Conservation (phyloP, 1,140 invertebrate species). For the Nylanderia fulva region DNA sequence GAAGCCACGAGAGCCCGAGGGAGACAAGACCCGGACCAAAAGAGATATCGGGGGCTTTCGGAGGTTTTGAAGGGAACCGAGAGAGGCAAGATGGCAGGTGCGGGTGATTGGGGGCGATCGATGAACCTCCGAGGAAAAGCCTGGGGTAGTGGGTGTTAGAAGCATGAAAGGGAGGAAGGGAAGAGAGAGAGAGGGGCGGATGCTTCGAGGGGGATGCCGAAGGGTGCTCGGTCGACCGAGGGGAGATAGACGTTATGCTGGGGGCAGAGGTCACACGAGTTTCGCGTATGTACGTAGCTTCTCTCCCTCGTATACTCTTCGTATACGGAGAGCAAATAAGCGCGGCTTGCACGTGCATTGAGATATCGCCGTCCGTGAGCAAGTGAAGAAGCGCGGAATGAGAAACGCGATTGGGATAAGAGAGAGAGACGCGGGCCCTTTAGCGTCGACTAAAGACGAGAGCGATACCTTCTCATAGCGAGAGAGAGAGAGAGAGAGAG, state of each 20-base stretch:
- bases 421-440: constrained; percentile 30
- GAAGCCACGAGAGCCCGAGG: not conserved
- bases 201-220: constrained; percentile 76
- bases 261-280: constrained; percentile 80
- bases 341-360: constrained; percentile 35
- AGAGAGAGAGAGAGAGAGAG: no score
- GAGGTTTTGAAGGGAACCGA: constrained; percentile 77
- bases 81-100: constrained; percentile 80
- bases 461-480: constrained; percentile 32
- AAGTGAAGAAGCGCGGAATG: not conserved
- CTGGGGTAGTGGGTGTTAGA: constrained; percentile 71
- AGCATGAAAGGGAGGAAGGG: constrained; percentile 67
- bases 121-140: no score
- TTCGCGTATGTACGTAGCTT: constrained; percentile 52
- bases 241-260: constrained; percentile 56
- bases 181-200: constrained; percentile 63
- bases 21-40: constrained; percentile 3
- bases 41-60: constrained; percentile 56
- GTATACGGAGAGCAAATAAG: constrained; percentile 49
- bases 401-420: constrained; percentile 10
- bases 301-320: constrained; percentile 37
- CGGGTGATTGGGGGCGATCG: constrained; percentile 84
- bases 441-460: constrained; percentile 30
- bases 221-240: constrained; percentile 65
- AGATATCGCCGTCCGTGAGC: not conserved